A percentile compares a stretch with the other conserved stretches of the same genome.
These are phyloP conservation scores for Limnephilus marmoratus DNA, from an alignment of 2,888 invertebrate species.

Conservation along the genomic window DNA sequence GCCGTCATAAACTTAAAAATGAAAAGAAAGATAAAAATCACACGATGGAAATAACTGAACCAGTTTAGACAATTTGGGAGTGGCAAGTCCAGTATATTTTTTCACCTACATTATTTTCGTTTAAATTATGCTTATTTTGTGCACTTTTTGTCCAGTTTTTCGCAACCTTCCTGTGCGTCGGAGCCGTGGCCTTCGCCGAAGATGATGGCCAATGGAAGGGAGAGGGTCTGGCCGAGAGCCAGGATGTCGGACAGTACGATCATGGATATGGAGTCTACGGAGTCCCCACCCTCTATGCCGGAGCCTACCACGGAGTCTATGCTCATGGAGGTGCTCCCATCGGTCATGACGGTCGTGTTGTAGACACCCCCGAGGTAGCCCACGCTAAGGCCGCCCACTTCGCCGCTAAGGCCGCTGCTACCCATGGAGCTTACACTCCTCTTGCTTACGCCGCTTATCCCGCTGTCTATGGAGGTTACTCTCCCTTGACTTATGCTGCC, in stretches of 20 bases:
- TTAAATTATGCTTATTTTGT: not conserved
- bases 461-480: slow-evolving; percentile 42
- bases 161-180: slow-evolving; percentile 60
- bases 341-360: slow-evolving; percentile 68
- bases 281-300: slow-evolving; percentile 66
- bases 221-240: slow-evolving; percentile 70
- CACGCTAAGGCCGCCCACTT: slow-evolving; percentile 68
- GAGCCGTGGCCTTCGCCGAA: slow-evolving; percentile 58
- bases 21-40: not conserved
- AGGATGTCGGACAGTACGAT: slow-evolving; percentile 50
- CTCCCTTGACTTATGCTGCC: slow-evolving; percentile 67
- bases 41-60: not conserved
- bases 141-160: slow-evolving; percentile 51
- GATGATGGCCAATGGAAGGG: slow-evolving; percentile 75
- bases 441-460: slow-evolving; percentile 73
- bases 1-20: not conserved
- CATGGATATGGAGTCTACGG: slow-evolving; percentile 35
- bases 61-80: not conserved
- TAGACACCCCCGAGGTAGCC: slow-evolving; percentile 72
- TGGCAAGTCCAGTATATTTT: not conserved
- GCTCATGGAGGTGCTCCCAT: slow-evolving; percentile 44
- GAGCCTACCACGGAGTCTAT: slow-evolving; percentile 67
- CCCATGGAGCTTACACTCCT: not conserved
- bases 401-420: not conserved
- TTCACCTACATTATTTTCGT: not conserved